Conservation (phyloP, 1,140 invertebrate species). For the Zaprionus gabonicus region DNA sequence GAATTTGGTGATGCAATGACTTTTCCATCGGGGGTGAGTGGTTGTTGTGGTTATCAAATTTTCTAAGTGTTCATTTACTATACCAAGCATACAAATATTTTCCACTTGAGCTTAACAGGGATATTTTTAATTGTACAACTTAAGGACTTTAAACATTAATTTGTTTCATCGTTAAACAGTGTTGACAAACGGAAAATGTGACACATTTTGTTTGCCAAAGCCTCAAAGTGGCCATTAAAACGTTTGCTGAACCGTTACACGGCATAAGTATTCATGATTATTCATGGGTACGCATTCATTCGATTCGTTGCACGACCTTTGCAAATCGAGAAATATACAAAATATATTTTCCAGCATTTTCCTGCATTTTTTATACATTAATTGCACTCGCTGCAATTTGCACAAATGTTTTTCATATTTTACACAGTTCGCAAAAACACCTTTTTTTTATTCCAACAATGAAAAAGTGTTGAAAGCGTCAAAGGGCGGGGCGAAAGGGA, state of each 20-base stretch:
- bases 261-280: conserved; percentile 1
- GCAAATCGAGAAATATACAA: neutral
- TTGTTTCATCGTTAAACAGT: neutral
- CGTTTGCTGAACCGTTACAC: neutral
- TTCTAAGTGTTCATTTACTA: conserved; percentile 2
- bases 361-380: conserved; percentile 3
- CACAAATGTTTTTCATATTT: conserved; percentile 8
- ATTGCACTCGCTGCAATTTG: conserved; percentile 6
- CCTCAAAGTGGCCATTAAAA: neutral
- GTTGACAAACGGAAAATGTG: neutral
- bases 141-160: too few relatives aligned
- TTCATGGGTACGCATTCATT: conserved; percentile 13
- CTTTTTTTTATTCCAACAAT: neutral
- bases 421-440: neutral
- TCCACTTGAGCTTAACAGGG: neutral
- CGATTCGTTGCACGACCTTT: neutral
- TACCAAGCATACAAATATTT: neutral
- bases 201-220: neutral
- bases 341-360: neutral
- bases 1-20: conserved; percentile 25
- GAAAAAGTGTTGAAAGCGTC: conserved; percentile 12
- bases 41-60: neutral
- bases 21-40: neutral
- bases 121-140: neutral
- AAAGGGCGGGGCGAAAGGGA: neutral